Evolutionary conservation across 2,888 invertebrate genomes (phyloP).

Genomic region (Acleris laterana): DNA sequence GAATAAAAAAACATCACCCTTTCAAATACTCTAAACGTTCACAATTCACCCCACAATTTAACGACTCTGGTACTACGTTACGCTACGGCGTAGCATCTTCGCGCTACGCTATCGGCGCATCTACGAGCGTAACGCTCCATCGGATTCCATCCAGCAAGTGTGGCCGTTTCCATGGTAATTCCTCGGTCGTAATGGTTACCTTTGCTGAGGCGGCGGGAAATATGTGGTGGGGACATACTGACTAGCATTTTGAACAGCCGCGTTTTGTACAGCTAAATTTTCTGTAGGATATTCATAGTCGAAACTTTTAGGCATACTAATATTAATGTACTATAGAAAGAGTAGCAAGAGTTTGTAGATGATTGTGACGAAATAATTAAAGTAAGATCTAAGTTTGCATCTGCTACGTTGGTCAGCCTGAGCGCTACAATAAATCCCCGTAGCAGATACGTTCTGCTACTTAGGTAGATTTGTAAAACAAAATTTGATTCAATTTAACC

Average conservation of each 20-base stretch:
- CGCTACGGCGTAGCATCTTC: constrained; percentile 34
- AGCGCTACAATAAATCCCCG: too few relatives aligned
- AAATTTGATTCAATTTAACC: too few relatives aligned
- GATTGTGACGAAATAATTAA: too few relatives aligned
- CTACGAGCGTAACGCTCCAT: constrained; percentile 27
- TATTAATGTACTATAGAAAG: too few relatives aligned
- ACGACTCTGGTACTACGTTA: constrained; percentile 6
- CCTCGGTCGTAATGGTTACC: constrained; percentile 10
- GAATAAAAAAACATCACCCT: too few relatives aligned
- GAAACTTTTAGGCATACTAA: not conserved
- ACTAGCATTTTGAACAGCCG: not conserved
- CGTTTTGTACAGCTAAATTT: not conserved
- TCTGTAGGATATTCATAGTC: not conserved
- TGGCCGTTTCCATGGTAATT: constrained; percentile 29
- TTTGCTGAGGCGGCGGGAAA: constrained; percentile 2
- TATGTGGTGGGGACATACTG: constrained; percentile 1
- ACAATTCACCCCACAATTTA: not conserved
- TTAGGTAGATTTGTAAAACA: too few relatives aligned
- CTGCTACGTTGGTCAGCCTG: too few relatives aligned
- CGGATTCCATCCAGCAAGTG: constrained; percentile 19
- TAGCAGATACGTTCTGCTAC: too few relatives aligned
- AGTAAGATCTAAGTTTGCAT: too few relatives aligned
- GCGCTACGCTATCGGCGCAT: constrained; percentile 26
- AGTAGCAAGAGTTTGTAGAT: too few relatives aligned
- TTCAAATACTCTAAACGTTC: not conserved